Evolutionary conservation across 2,888 invertebrate species (phyloP), one percentile per base, ranked within the genome.

Genomic region (Hoplodrina blanda): DNA sequence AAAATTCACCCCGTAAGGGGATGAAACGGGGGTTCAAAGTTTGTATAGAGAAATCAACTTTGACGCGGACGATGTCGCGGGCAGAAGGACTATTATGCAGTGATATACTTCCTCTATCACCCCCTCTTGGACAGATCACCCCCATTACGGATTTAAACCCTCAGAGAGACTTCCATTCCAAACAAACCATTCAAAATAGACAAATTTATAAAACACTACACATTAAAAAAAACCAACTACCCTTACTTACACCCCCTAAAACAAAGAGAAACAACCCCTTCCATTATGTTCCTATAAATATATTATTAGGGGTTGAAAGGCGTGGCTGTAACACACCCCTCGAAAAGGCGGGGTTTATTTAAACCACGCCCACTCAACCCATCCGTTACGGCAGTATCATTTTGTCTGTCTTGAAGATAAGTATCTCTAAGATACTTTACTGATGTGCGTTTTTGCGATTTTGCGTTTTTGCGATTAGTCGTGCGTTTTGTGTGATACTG

Each of bases 201-300:
- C 11, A 10, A 55, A 37, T 41, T 41, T 41, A 41, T 11, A 13
- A 52, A 19, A 10, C 4, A 25, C n/a, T n/a, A n/a, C 0, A 44
- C 25, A 56, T n/a, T 55, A 52, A 4, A 41, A 37, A 53, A 30
- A 61, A 46, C 11, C 41, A 69, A 50, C 54, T 41, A 20, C 30
- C 37, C 25, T 17, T 7, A 25, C 53, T 19, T 50, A 20, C 46
- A 52, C 17, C 46, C 44, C 17, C 54, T 49, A 54, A 66, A 78
- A 78, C 68, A 73, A 82, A 69, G 62, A 25, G 53, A 44, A 30
- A 8, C n/a, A 30, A 62, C 82, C 78, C 78, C 54, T 66, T 78
- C 76, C 81, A 76, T 76, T 80, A 80, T 55, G 0, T 50, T 65
- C 25, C 56, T 37, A 19, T 60, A 61, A 82, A 79, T 82, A 82